Evolutionary conservation across 2,113 vertebrate species (phyloP).

Genomic region (Halichoeres trimaculatus): DNA sequence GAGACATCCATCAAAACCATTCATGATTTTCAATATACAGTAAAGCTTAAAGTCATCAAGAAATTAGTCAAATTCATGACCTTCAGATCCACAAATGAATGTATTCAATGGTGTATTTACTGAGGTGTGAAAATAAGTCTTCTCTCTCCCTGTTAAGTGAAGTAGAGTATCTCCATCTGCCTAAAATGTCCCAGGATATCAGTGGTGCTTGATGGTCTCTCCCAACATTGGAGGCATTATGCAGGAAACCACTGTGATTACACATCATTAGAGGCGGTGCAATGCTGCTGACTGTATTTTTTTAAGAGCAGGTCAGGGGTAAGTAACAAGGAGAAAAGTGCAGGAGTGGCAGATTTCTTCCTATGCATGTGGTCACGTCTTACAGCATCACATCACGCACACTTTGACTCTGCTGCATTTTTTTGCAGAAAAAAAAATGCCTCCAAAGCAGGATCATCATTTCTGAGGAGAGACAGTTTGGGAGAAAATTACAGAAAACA

Average conservation of each 20-base stretch:
- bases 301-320: slow-evolving; percentile 77
- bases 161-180: slow-evolving; percentile 72
- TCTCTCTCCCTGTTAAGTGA: slow-evolving; percentile 55
- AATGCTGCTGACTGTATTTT: slow-evolving; percentile 76
- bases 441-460: slow-evolving; percentile 60
- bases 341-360: slow-evolving; percentile 68
- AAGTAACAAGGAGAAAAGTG: slow-evolving; percentile 75
- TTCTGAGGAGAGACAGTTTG: slow-evolving; percentile 22
- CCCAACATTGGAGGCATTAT: slow-evolving; percentile 65
- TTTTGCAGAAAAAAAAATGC: slow-evolving; percentile 45
- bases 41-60: slow-evolving; percentile 43
- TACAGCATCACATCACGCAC: slow-evolving; percentile 69
- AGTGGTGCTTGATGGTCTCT: slow-evolving; percentile 62
- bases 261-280: slow-evolving; percentile 71
- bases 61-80: slow-evolving; percentile 62
- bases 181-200: slow-evolving; percentile 68
- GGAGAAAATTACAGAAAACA: slow-evolving; percentile 20
- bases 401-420: slow-evolving; percentile 72
- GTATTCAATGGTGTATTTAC: slow-evolving; percentile 53
- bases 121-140: slow-evolving; percentile 55
- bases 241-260: slow-evolving; percentile 74
- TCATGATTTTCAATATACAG: slow-evolving; percentile 45
- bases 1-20: slow-evolving; percentile 60
- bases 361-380: slow-evolving; percentile 72
- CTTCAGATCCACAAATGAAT: slow-evolving; percentile 51